Evolutionary conservation across 1,140 invertebrate genomes (phyloP).

Genomic region (Platyscapa corneri): DNA sequence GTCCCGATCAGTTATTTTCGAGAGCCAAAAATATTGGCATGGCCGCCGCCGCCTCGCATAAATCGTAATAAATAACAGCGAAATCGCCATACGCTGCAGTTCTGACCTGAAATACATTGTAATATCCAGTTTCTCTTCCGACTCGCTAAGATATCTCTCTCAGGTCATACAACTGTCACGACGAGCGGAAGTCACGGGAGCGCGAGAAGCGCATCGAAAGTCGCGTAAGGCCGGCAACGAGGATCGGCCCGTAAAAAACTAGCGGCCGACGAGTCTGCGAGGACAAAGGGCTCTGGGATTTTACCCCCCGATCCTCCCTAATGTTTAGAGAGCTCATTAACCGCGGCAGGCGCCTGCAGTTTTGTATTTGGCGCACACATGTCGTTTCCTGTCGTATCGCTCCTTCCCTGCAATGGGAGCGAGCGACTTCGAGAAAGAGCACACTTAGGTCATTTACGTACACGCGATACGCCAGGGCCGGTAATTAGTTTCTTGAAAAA

Average conservation of each 20-base stretch:
- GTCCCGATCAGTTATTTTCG: too few species aligned
- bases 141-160: not conserved
- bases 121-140: not conserved
- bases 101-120: not conserved
- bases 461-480: conserved; percentile 16
- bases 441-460: conserved; percentile 10
- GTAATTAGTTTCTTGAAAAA: conserved; percentile 38
- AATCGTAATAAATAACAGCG: not conserved
- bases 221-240: not conserved
- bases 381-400: conserved; percentile 18
- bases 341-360: not conserved
- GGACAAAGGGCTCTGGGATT: not conserved
- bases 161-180: not conserved
- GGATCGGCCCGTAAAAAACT: not conserved
- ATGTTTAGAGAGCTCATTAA: not conserved
- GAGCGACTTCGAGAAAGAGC: not conserved
- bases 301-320: not conserved
- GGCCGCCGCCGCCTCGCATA: not conserved
- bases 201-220: not conserved
- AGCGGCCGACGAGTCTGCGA: not conserved
- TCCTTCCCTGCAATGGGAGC: not conserved
- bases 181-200: conserved; percentile 14
- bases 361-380: not conserved
- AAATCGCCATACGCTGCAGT: not conserved
- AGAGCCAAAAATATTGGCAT: not conserved